A percentile compares a stretch with the other conserved stretches of the same genome.
Conservation (phyloP, 2,113 vertebrate species). For the Ophiodon elongatus region DNA sequence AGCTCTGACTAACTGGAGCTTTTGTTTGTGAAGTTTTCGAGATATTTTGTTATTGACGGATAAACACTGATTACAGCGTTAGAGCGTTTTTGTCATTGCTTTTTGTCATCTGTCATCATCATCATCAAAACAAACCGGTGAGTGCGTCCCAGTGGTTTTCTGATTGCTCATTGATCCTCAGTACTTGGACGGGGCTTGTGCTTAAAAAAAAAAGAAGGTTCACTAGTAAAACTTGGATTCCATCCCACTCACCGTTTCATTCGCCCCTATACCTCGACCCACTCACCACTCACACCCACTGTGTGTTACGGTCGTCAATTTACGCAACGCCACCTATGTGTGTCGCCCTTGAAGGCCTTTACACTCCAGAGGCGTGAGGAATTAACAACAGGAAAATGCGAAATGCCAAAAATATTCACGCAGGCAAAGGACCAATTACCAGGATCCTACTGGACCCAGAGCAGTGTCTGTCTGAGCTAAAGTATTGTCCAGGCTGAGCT, state of each 20-base stretch:
- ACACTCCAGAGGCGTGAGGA: background rate
- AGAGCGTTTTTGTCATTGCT: background rate
- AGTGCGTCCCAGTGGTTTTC: background rate
- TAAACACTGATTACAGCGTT: background rate
- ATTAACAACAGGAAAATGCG: background rate
- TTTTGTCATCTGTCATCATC: background rate
- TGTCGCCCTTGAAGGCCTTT: background rate
- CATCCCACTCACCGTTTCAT: background rate
- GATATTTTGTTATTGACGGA: background rate
- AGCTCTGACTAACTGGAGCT: background rate
- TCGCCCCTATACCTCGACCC: background rate
- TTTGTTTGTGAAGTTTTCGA: background rate
- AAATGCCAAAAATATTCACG: background rate
- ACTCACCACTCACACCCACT: background rate
- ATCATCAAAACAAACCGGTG: background rate
- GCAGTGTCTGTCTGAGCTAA: no score
- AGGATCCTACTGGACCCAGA: no score
- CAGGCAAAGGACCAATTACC: no score
- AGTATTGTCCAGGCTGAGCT: background rate
- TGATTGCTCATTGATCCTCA: background rate
- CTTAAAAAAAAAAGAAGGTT: background rate
- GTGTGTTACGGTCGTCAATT: background rate
- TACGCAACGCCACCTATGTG: background rate
- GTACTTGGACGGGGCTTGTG: background rate
- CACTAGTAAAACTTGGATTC: no score